These are phyloP conservation scores for Heteropelma amictum DNA, from an alignment of 2,888 invertebrate genomes.

Conservation along the genomic window DNA sequence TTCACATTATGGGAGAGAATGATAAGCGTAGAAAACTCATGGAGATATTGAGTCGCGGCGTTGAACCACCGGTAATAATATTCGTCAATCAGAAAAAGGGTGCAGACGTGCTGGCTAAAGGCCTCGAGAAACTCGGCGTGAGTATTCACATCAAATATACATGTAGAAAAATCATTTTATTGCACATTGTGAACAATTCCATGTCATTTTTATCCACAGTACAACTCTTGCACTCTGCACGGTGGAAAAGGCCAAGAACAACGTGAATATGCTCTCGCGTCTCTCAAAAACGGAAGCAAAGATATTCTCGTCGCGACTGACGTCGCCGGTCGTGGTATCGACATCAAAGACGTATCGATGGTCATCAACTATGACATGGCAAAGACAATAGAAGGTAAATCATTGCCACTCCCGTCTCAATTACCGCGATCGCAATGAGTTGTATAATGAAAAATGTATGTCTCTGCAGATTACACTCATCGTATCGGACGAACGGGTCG, in stretches of 20 bases:
- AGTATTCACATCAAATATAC: slow-evolving; percentile 71
- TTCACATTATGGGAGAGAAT: slow-evolving; percentile 95
- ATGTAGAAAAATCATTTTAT: neutral
- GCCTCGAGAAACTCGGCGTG: slow-evolving; percentile 95
- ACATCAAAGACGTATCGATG: slow-evolving; percentile 99
- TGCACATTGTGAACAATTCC: neutral
- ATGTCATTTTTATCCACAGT: slow-evolving; percentile 78
- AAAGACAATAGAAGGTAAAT: slow-evolving; percentile 93
- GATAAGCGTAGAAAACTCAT: slow-evolving; percentile 98
- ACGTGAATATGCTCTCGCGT: slow-evolving; percentile 97
- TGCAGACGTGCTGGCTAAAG: slow-evolving; percentile 97
- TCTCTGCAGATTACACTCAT: slow-evolving; percentile 90
- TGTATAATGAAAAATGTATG: neutral
- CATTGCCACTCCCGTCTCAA: neutral
- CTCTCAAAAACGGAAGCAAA: slow-evolving; percentile 96
- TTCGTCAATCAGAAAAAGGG: slow-evolving; percentile 99
- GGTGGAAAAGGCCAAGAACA: slow-evolving; percentile 99
- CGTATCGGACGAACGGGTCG: slow-evolving; percentile 99
- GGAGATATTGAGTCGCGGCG: slow-evolving; percentile 92
- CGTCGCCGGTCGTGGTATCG: slow-evolving; percentile 99
- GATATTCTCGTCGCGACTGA: slow-evolving; percentile 99
- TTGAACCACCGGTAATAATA: slow-evolving; percentile 98
- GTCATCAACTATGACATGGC: slow-evolving; percentile 99
- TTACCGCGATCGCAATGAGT: neutral
- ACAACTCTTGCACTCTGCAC: slow-evolving; percentile 97